Base-by-base conservation (phyloP, 2,888 invertebrate species). In the Campoplex capitator region DNA sequence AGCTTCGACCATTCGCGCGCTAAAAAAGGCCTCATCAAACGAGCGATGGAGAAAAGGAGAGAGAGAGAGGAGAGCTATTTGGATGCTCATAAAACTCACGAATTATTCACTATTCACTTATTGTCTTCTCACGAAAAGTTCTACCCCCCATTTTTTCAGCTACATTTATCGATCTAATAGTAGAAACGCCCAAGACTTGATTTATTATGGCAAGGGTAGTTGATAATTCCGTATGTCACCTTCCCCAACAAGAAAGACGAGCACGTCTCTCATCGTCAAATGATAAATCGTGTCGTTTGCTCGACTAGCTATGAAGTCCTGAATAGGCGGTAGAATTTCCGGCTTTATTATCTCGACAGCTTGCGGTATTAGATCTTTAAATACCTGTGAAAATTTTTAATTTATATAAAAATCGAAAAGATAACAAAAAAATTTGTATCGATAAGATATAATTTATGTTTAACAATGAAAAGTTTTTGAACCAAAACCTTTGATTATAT, bases 301-400 rank as follows among this genome's bases (percentile, higher is more conserved):
- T 78, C 89, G 88, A 28, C 89, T 86, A 0, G 91, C 90, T 51
- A 93, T 91, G 79, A 90, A 92, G 54, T 92, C 90, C 84, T 92
- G 91, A 73, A 94, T 92, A 42, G 88, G 90, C 9, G 94, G 94
- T 75, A 93, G 83, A 81, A 94, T 88, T 70, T 93, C 93, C 13
- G 94, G 94, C 79, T 94, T 94, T 70, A 93, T 90, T 58, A 93
- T 89, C 70, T 93, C 92, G 56, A 93, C 13, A n/a, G 91, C 92
- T 77, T 92, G 90, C 4, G 94, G 93, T 13, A 91, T 90, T 38
- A 94, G 81, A 56, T 93, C 92, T 67, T 92, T 89, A 32, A 93
- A 91, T 18, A 93, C 93, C 94, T 94, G 84, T 67, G 76, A 85
- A 73, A 54, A 35, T 56, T 74, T 8, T 16, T 1, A 71, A 73